phyloP scores from a whole-genome alignment of 2,797 vertebrate species.

The Craterocephalus amniculus region DNA sequence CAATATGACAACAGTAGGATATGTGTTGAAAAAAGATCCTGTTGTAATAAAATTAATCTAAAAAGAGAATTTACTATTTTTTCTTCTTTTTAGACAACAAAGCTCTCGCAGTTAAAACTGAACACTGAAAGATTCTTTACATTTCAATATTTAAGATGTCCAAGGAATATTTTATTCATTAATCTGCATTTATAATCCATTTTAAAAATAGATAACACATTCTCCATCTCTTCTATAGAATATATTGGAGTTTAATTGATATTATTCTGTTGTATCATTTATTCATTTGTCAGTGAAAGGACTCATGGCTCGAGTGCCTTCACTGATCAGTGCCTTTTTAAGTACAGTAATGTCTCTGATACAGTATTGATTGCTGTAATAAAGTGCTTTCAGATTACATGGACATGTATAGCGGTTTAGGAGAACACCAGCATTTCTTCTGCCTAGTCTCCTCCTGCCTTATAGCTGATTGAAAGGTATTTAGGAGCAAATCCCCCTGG shows the following conservation, averaged over 20 bases:
- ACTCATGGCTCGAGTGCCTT: constrained; percentile 28
- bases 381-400: constrained; percentile 18
- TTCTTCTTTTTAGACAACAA: no score
- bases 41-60: no score
- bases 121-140: not conserved
- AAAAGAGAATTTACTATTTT: not conserved
- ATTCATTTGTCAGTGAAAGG: constrained; percentile 39
- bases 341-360: constrained; percentile 17
- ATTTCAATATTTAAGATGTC: constrained; percentile 36
- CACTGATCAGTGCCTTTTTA: constrained; percentile 27
- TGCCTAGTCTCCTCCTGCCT: constrained; percentile 12
- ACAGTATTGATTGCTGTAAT: constrained; percentile 25
- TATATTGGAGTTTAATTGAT: constrained; percentile 61
- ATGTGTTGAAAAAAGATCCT: not conserved
- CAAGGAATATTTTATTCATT: constrained; percentile 58
- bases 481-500: constrained; percentile 13
- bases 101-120: constrained; percentile 2
- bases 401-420: not conserved
- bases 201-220: constrained; percentile 64
- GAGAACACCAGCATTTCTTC: constrained; percentile 6
- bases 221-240: constrained; percentile 31
- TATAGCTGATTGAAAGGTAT: constrained; percentile 10
- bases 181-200: constrained; percentile 74
- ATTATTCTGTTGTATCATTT: constrained; percentile 61
- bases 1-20: not conserved